These are phyloP conservation scores for Tricholaema leucomelas DNA, from an alignment of 2,113 vertebrate genomes.

Conservation along the genomic window DNA sequence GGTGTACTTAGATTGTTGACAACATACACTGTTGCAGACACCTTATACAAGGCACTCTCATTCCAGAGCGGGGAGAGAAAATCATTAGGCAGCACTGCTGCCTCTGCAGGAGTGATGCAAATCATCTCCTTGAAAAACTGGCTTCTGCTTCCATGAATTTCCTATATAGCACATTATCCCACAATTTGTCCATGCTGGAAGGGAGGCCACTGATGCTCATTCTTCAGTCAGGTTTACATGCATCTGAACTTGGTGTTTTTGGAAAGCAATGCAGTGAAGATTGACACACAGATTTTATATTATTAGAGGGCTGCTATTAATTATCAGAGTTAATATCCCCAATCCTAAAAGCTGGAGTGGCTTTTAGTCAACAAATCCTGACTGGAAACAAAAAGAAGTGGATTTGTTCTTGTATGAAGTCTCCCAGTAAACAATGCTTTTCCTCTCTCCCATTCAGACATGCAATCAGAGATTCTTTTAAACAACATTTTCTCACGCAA, in stretches of 20 bases:
- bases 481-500: background rate
- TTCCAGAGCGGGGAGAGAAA: background rate
- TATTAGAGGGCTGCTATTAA: background rate
- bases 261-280: background rate
- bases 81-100: background rate
- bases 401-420: background rate
- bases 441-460: background rate
- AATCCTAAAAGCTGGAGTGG: constrained; percentile 5
- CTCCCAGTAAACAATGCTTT: background rate
- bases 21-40: background rate
- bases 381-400: constrained; percentile 5
- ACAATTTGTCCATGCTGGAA: background rate
- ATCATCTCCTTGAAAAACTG: background rate
- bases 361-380: constrained; percentile 19
- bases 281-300: background rate
- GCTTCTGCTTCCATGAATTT: background rate
- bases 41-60: fast-evolving
- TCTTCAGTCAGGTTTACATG: background rate
- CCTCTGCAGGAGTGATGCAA: background rate
- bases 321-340: constrained; percentile 35
- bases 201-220: background rate
- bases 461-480: background rate
- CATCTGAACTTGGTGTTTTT: background rate
- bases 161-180: background rate
- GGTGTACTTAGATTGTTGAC: background rate